These are phyloP conservation scores for Knipowitschia caucasica DNA, from an alignment of 2,797 vertebrate genomes.

Conservation along the genomic window DNA sequence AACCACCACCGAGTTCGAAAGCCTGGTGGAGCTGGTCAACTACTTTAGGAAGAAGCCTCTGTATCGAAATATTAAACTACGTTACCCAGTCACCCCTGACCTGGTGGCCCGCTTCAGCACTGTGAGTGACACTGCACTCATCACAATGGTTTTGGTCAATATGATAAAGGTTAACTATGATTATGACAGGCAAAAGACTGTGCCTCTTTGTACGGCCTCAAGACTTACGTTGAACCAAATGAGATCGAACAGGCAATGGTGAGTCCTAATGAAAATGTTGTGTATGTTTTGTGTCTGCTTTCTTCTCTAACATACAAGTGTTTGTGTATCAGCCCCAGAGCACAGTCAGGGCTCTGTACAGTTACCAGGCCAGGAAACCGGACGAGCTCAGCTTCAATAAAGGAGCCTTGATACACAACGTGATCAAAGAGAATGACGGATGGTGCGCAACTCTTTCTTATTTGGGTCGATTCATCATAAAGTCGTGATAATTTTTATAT, in stretches of 20 bases:
- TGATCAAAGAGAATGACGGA: constrained; percentile 81
- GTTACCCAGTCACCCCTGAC: constrained; percentile 90
- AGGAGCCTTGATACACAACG: constrained; percentile 93
- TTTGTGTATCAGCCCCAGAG: constrained; percentile 77
- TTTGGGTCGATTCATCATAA: too few relatives aligned
- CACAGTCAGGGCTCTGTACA: constrained; percentile 87
- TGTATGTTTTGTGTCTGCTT: neutral
- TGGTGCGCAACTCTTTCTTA: too few relatives aligned
- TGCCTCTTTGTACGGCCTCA: constrained; percentile 85
- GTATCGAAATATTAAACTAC: constrained; percentile 93
- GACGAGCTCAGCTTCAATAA: constrained; percentile 89
- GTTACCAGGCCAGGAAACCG: constrained; percentile 80
- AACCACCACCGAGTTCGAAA: constrained; percentile 91
- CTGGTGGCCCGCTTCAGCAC: constrained; percentile 85
- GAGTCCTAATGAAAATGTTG: constrained; percentile 27
- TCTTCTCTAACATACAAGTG: constrained; percentile 15
- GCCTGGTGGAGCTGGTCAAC: constrained; percentile 89
- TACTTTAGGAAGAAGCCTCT: constrained; percentile 90
- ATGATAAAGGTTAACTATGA: neutral
- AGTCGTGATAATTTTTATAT: too few relatives aligned
- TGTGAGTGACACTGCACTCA: constrained; percentile 65
- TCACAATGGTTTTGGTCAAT: too few relatives aligned
- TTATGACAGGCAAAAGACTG: constrained; percentile 84
- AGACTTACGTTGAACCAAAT: constrained; percentile 91
- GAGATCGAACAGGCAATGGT: constrained; percentile 91